Evolutionary conservation across 2,113 vertebrate genomes (phyloP).

Genomic region (Mugil cephalus): DNA sequence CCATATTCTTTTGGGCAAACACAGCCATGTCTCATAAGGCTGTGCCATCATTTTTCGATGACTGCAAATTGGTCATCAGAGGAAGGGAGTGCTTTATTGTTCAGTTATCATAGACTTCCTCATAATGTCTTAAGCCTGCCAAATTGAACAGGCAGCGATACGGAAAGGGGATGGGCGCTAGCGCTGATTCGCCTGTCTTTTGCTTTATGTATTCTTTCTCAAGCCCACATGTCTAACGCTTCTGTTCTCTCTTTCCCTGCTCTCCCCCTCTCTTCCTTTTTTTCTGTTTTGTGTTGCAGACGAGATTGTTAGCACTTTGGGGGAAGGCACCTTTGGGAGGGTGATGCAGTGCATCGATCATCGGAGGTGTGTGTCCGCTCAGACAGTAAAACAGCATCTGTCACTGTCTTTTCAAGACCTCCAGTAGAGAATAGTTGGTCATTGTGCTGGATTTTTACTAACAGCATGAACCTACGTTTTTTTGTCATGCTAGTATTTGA

Average conservation of each 20-base stretch:
- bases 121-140: slow-evolving; percentile 45
- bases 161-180: slow-evolving; percentile 67
- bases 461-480: neutral
- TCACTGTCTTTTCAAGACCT: neutral
- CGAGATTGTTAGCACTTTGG: slow-evolving; percentile 95
- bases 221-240: slow-evolving; percentile 68
- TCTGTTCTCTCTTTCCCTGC: slow-evolving; percentile 56
- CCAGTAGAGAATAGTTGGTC: neutral
- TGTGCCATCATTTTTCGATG: slow-evolving; percentile 47
- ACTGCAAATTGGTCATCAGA: slow-evolving; percentile 66
- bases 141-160: slow-evolving; percentile 61
- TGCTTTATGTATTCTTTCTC: slow-evolving; percentile 43
- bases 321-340: slow-evolving; percentile 96
- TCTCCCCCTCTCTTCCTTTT: slow-evolving; percentile 61
- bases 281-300: slow-evolving; percentile 86
- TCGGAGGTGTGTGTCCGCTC: slow-evolving; percentile 86
- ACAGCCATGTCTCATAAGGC: slow-evolving; percentile 19
- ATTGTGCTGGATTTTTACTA: neutral
- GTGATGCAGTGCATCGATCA: slow-evolving; percentile 97
- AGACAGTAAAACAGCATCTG: neutral
- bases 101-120: slow-evolving; percentile 40
- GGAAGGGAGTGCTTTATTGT: slow-evolving; percentile 50
- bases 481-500: neutral
- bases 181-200: slow-evolving; percentile 68
- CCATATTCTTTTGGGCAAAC: slow-evolving; percentile 38